Base-by-base conservation (phyloP, 1,140 invertebrate genomes). In the Popillia japonica region DNA sequence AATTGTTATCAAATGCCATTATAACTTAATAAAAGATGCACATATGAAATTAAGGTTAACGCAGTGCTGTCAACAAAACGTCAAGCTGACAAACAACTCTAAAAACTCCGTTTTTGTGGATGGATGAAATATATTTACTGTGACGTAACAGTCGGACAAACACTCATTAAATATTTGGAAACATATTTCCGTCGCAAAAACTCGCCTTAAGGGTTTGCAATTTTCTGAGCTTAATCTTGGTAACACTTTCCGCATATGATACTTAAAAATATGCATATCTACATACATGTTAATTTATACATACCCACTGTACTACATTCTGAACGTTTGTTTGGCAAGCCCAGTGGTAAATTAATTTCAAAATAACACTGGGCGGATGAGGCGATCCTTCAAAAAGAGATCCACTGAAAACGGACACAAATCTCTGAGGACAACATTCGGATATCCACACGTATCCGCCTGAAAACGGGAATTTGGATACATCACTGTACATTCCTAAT, bases 301-400 rank as follows among this genome's bases (percentile, higher is more conserved):
- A 40, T 61, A 86, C 92, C 96, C 95, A 96, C 64, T 94, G 93
- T 0, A 95, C 90, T 10, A 96, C 94, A 84, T 96, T 97, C 82
- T 94, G 92, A 10, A 96, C 93, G 77, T 94, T 94, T 0, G 95
- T 96, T 83, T 96, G 95, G 84, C 95, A 96, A 0, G 93, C 90
- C 95, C 95, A 97, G 85, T 97, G 95, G 85, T 96, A 97, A 34
- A 97, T 92, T 0, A 96, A 87, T 84, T 96, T 96, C 0, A 96
- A 84, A 4, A 96, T 87, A 11, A 94, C 91, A 14, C 92, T 93
- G 0, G 95, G 95, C 0, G 93, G 92, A 86, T 96, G 93, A 2
- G 93, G 92, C 6, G 94, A 92, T 3, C 92, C 92, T 86, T 96
- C 94, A 82, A 96, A 97, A 44, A 97, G 91, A 0, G 95, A 97